Percentiles rank a stretch among this genome's conserved stretches.
Evolutionary conservation across 92 coral and sea anemone genomes (phyloP).

Genomic region (Phymanthus crucifer): DNA sequence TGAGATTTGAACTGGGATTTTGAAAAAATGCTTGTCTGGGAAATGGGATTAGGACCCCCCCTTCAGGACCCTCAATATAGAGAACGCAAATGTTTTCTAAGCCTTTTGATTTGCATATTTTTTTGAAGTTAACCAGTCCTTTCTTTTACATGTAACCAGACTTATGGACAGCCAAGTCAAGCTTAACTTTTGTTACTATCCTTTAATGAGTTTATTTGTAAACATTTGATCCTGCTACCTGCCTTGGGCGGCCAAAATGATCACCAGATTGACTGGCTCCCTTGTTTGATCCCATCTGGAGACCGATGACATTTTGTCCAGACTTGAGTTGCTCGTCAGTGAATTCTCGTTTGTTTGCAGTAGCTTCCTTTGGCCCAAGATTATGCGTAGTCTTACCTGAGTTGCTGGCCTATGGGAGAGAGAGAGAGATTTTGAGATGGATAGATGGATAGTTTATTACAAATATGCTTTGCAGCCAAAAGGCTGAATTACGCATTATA

Average conservation of each 20-base stretch:
- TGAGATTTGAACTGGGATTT: too few species aligned
- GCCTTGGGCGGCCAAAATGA: slow-evolving; percentile 78
- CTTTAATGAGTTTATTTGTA: slow-evolving; percentile 49
- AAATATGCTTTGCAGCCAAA: too few species aligned
- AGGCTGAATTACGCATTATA: too few species aligned
- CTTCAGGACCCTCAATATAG: too few species aligned
- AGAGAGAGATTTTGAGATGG: not conserved
- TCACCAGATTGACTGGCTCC: slow-evolving; percentile 82
- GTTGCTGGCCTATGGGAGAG: slow-evolving; percentile 31
- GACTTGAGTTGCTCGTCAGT: slow-evolving; percentile 74
- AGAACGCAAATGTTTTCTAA: too few species aligned
- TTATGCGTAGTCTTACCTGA: slow-evolving; percentile 44
- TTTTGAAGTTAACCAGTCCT: too few species aligned
- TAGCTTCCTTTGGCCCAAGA: slow-evolving; percentile 71
- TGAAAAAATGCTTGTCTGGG: too few species aligned
- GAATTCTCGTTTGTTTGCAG: slow-evolving; percentile 62
- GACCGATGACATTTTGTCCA: slow-evolving; percentile 72
- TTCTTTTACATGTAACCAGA: too few species aligned
- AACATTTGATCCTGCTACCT: slow-evolving; percentile 68
- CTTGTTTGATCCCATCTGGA: slow-evolving; percentile 86
- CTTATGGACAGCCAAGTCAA: too few species aligned
- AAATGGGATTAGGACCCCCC: too few species aligned
- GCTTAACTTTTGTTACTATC: not conserved
- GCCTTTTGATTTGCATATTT: too few species aligned
- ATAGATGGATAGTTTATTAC: not conserved